Evolutionary conservation across 2,113 vertebrate genomes (phyloP).

Genomic region (Geothlypis trichas): DNA sequence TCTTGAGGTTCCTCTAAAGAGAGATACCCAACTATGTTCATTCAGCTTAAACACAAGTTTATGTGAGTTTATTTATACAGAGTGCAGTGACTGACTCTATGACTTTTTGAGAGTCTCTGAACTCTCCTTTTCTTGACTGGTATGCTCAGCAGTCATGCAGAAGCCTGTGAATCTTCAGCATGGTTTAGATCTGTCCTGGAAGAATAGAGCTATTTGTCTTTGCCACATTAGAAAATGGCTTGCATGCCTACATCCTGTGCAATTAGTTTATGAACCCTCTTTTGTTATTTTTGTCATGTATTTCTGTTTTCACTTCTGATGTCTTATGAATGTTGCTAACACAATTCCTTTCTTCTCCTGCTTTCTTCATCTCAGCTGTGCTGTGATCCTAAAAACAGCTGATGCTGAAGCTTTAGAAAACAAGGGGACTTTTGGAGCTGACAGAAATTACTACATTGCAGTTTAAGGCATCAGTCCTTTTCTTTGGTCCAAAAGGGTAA

Average conservation of each 20-base stretch:
- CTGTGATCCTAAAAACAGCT: constrained; percentile 22
- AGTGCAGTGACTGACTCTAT: neutral
- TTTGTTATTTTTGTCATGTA: constrained; percentile 63
- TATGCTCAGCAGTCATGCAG: neutral
- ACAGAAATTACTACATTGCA: neutral
- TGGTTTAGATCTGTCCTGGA: constrained; percentile 36
- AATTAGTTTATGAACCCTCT: constrained; percentile 41
- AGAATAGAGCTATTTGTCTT: constrained; percentile 58
- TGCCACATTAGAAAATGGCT: constrained; percentile 52
- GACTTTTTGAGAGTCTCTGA: neutral
- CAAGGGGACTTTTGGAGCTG: neutral
- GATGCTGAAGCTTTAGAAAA: constrained; percentile 3
- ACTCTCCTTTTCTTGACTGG: neutral
- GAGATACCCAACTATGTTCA: neutral
- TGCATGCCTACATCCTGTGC: constrained; percentile 55
- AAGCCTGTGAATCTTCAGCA: constrained; percentile 46
- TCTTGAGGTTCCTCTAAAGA: neutral
- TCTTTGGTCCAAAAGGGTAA: neutral
- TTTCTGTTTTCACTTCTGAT: constrained; percentile 60
- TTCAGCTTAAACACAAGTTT: neutral
- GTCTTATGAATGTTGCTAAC: constrained; percentile 33
- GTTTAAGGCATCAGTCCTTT: neutral
- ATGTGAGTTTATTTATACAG: neutral
- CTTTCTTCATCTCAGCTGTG: constrained; percentile 21
- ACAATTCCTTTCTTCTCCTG: constrained; percentile 18